Conservation (phyloP, 2,797 vertebrate species). For the Sebastes taczanowskii region DNA sequence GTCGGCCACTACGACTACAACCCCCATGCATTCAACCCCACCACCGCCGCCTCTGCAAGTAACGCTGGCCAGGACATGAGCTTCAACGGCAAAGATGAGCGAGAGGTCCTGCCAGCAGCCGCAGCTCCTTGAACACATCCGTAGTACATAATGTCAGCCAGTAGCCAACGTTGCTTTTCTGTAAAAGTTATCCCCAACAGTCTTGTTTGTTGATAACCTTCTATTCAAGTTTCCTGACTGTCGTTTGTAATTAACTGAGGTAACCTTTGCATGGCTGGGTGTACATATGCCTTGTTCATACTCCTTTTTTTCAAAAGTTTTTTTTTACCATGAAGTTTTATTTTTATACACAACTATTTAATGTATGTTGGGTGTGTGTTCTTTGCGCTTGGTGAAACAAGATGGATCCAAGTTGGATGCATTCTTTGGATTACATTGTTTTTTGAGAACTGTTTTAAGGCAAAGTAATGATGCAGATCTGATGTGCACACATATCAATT, state of each 20-base stretch:
- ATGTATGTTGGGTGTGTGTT: conserved; percentile 56
- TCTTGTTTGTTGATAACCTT: background rate
- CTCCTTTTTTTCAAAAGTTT: conserved; percentile 14
- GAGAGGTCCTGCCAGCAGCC: background rate
- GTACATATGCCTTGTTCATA: conserved; percentile 49
- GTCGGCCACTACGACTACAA: conserved; percentile 68
- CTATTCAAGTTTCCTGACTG: background rate
- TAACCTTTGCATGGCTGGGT: background rate
- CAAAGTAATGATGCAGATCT: conserved; percentile 17
- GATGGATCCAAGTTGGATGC: conserved; percentile 8
- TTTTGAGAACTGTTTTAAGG: background rate
- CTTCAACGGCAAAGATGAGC: conserved; percentile 36
- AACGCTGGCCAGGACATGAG: background rate
- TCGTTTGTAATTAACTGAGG: background rate
- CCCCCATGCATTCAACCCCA: conserved; percentile 40
- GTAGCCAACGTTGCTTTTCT: conserved; percentile 26
- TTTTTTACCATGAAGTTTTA: conserved; percentile 36
- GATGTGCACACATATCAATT: conserved; percentile 16
- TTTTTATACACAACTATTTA: conserved; percentile 78
- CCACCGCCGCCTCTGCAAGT: background rate
- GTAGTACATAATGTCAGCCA: conserved; percentile 29
- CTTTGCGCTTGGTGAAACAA: conserved; percentile 32
- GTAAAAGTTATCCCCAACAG: background rate
- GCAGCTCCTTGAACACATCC: conserved; percentile 16
- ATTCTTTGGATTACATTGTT: conserved; percentile 3